Evolutionary conservation across 1,140 invertebrate species (phyloP), one percentile per base, ranked within the genome.

Genomic region (Aphis craccivora): DNA sequence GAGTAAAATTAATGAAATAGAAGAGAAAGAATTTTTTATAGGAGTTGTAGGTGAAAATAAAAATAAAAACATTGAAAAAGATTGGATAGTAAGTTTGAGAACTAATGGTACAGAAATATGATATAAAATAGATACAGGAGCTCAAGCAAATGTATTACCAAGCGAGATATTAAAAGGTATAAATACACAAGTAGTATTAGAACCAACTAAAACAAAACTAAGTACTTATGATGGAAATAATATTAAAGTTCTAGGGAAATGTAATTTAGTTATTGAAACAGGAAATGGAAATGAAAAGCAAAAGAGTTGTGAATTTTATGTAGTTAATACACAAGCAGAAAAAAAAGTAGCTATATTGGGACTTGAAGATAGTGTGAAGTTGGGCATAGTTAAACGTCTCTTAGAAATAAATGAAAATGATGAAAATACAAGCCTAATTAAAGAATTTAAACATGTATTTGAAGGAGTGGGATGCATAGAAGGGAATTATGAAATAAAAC

Each of bases 351-450:
- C 48, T 51, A 51, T 51, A 14, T 18, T 51, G 14, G 48, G 48
- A n/a, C 76, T 81, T 81, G 11, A 81, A 6, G 76, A 81, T 81
- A 81, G 76, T 81, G 8, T 81, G 8, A 81, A 81, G n/a, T 81
- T 81, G 11, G 76, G 76, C n/a, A 81, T 81, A 81, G 76, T 81
- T 6, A 81, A 81, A 81, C 76, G 76, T 81, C n/a, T 81, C 30
- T 81, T 81, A 81, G 76, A 81, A 81, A 81, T 81, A n/a, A 35
- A 81, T 81, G 30, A 81, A n/a, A 81, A 35, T 51, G 76, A 35
- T 35, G 76, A 81, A 35, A 81, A 81, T 35, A 35, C 25, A 35
- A n/a, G n/a, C 30, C n/a, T 81, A 81, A 35, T 81, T 81, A 81
- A 81, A n/a, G 76, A 81, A 81, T 81, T 81, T 35, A 35, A 81